A percentile compares a stretch with the other conserved stretches of the same genome.
Evolutionary conservation across 2,888 invertebrate species (phyloP).

Genomic region (Ischnus inquisitorius): DNA sequence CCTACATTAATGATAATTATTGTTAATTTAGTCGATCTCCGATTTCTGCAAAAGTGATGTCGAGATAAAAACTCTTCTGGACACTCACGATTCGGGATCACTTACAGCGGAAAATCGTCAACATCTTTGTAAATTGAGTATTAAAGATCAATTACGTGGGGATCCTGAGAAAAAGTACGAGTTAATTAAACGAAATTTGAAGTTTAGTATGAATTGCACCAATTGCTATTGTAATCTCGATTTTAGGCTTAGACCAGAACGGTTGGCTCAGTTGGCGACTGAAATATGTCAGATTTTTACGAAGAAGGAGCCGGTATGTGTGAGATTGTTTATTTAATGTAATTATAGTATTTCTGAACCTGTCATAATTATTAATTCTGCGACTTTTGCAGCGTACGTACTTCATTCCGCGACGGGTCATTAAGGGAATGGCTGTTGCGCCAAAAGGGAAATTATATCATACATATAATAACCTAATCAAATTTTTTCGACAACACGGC

Average conservation of each 20-base stretch:
- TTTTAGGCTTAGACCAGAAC: background rate
- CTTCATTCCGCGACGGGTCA: constrained; percentile 11
- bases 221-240: background rate
- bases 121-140: background rate
- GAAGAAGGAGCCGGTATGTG: background rate
- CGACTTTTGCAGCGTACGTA: background rate
- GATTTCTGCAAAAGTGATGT: background rate
- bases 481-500: constrained; percentile 3
- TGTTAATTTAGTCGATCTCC: background rate
- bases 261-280: background rate
- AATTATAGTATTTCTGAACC: background rate
- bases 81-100: constrained; percentile 1
- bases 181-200: background rate
- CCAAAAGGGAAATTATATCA: constrained; percentile 19
- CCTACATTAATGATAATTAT: background rate
- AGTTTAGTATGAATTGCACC: background rate
- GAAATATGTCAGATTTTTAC: constrained; percentile 12
- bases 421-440: constrained; percentile 8
- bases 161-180: background rate
- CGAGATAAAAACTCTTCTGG: background rate
- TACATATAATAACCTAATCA: constrained; percentile 8
- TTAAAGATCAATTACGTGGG: background rate
- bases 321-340: background rate
- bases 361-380: background rate
- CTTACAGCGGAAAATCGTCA: background rate